Base-by-base conservation (phyloP, 2,888 invertebrate genomes). In the Lasioglossum calceatum region DNA sequence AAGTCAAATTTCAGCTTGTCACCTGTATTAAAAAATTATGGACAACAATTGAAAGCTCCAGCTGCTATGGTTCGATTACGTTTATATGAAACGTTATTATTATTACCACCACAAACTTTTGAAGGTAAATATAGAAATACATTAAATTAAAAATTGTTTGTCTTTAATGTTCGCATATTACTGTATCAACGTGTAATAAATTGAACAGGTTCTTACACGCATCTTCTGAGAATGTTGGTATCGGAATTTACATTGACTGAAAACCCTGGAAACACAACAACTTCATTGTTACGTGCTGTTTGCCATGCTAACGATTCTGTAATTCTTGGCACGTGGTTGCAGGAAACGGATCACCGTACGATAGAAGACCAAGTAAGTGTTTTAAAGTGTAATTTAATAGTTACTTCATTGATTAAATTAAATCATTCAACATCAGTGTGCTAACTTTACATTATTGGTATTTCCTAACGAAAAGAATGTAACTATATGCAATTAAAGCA, bases 191-290 rank as follows among this genome's bases (percentile, higher is more conserved):
- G 47, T 36, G 36, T 77, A 44, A 19, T 36, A 44, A 70, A 78
- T 79, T 74, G 39, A 77, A 70, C 87, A 97, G 97, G 97, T 87
- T 97, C 97, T 32, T 98, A 98, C 93, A 98, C 99, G 36, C 98
- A 98, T 93, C 96, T 99, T 78, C 96, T 99, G 87, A 96, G 99
- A 91, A 98, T 99, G 96, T 96, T 99, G 75, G 99, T 98, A 10
- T 98, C 99, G 0, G 99, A 99, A 95, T 98, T 99, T 92, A 99
- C 99, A 0, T 96, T 99, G 27, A 98, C 99, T 0, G 99, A 99
- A 94, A 99, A 99, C 94, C 97, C 98, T 39, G 98, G 98, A 19
- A 98, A 98, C 91, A 99, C 99, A 4, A 98, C 98, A 0, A 98
- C 97, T 36, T 98, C 98, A 0, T 96, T 98, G 88, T 96, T 98